Percentiles rank a stretch among this genome's conserved stretches.
These are phyloP conservation scores for Pristionchus maxplancki DNA, from an alignment of 2,888 invertebrate species.

Conservation along the genomic window DNA sequence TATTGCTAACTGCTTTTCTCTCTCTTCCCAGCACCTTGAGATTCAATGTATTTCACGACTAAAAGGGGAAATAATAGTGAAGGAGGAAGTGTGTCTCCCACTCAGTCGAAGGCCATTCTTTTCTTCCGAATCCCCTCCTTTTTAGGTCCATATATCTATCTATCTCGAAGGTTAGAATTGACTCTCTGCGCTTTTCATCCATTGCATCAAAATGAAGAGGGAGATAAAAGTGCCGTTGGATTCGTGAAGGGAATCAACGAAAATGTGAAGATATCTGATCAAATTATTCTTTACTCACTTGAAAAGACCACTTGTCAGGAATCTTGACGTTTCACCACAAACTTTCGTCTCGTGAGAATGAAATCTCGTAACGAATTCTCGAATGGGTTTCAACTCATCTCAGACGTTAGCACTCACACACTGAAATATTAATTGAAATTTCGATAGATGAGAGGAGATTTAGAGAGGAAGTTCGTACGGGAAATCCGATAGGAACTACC, in stretches of 20 bases:
- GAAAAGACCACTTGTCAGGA: background rate
- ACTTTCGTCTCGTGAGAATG: background rate
- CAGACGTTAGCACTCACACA: background rate
- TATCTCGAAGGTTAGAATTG: too few relatives aligned
- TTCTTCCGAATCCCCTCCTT: too few relatives aligned
- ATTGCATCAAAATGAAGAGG: too few relatives aligned
- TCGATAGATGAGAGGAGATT: background rate
- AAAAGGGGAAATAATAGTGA: too few relatives aligned
- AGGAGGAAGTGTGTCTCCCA: too few relatives aligned
- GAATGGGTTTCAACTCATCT: background rate
- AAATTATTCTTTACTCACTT: background rate
- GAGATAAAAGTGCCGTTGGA: too few relatives aligned
- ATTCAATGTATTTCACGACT: background rate
- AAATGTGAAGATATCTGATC: background rate
- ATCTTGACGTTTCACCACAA: background rate
- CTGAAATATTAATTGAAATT: background rate
- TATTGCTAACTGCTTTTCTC: background rate
- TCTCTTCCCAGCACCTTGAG: background rate
- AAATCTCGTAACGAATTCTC: background rate
- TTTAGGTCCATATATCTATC: too few relatives aligned
- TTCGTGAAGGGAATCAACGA: too few relatives aligned
- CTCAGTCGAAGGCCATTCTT: background rate
- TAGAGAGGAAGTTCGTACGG: slow-evolving; percentile 19
- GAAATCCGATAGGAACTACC: background rate
- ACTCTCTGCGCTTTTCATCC: too few relatives aligned